A percentile compares a stretch with the other conserved stretches of the same genome.
phyloP scores from a whole-genome alignment of 2,113 vertebrate species.

The Ammodytes marinus region DNA sequence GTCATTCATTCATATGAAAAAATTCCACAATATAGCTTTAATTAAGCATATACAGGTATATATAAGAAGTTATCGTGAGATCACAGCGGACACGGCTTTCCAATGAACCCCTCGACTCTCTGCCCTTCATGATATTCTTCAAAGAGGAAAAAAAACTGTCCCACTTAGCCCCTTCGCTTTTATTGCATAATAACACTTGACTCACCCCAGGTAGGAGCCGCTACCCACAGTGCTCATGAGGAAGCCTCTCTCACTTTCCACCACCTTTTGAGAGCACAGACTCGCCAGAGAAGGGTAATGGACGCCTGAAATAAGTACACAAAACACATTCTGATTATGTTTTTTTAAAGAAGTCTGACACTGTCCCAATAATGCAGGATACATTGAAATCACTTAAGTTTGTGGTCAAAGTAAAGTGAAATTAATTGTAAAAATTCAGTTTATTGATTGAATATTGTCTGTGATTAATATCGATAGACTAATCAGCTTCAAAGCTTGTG shows the following conservation, averaged over 20 bases:
- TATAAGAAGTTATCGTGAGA: background rate
- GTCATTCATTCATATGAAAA: no score
- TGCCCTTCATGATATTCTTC: background rate
- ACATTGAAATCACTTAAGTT: no score
- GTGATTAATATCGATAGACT: no score
- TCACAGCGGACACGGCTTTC: background rate
- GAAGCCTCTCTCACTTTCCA: slow-evolving; percentile 91
- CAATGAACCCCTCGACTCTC: background rate
- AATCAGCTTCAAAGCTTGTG: no score
- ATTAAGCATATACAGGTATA: background rate
- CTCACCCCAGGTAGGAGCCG: slow-evolving; percentile 96
- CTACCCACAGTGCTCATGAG: slow-evolving; percentile 94
- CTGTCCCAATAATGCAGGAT: background rate
- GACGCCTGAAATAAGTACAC: slow-evolving; percentile 77
- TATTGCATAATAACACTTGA: slow-evolving; percentile 21
- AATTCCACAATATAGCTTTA: no score
- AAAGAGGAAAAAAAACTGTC: background rate
- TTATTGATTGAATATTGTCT: no score
- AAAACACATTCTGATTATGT: background rate
- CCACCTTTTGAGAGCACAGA: slow-evolving; percentile 92
- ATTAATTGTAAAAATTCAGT: no score
- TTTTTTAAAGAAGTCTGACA: background rate
- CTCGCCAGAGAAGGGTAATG: slow-evolving; percentile 88
- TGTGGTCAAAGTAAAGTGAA: no score
- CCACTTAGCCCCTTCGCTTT: slow-evolving; percentile 6